Evolutionary conservation across 2,797 vertebrate species (phyloP).

Genomic region (Cynodonichthys magdalenae): DNA sequence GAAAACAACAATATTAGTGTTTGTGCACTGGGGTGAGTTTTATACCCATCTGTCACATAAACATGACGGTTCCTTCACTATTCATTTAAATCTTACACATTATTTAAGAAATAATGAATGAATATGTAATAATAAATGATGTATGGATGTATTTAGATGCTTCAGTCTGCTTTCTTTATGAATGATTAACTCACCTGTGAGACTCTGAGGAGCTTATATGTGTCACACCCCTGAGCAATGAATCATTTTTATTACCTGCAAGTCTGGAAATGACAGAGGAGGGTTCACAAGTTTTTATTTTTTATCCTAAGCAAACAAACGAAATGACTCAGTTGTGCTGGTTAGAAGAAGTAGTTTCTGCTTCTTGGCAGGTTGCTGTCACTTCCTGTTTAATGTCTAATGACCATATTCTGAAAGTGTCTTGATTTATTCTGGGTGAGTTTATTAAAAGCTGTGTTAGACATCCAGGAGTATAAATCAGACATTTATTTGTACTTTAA

Average conservation of each 20-base stretch:
- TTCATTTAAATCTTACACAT: neutral
- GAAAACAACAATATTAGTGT: constrained; percentile 61
- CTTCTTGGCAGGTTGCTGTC: no score
- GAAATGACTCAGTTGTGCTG: no score
- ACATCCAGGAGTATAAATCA: neutral
- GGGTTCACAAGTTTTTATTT: constrained; percentile 2
- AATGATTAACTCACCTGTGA: constrained; percentile 3
- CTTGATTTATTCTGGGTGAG: neutral
- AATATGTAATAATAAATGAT: no score
- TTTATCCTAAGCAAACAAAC: neutral
- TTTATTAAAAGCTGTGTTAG: neutral
- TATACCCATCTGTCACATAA: constrained; percentile 55
- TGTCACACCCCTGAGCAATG: neutral
- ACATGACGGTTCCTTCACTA: constrained; percentile 7
- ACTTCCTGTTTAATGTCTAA: neutral
- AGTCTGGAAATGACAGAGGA: neutral
- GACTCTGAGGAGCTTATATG: neutral
- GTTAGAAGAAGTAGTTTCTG: no score
- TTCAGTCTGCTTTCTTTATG: neutral
- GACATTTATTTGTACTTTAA: no score
- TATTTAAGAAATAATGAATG: no score
- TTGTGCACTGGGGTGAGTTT: constrained; percentile 79
- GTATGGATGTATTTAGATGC: neutral
- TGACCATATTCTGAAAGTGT: neutral
- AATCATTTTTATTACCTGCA: constrained; percentile 1